These are phyloP conservation scores for Adelges cooleyi DNA, from an alignment of 1,140 invertebrate species.

Conservation along the genomic window DNA sequence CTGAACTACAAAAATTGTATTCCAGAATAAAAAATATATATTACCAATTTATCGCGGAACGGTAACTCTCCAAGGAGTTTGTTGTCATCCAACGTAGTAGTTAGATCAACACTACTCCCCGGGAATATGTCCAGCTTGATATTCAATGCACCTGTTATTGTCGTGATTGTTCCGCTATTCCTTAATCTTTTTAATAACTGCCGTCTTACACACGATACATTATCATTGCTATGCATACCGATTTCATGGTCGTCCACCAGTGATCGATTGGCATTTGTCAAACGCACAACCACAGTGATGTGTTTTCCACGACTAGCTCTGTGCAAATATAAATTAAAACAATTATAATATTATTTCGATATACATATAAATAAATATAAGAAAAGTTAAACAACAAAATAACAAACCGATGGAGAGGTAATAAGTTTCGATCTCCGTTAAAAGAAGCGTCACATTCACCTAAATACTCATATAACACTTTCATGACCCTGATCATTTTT, in stretches of 20 bases:
- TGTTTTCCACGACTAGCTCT: slow-evolving; percentile 83
- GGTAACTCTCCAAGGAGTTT: slow-evolving; percentile 62
- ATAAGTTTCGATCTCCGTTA: slow-evolving; percentile 74
- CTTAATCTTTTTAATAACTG: slow-evolving; percentile 11
- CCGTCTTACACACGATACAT: slow-evolving; percentile 55
- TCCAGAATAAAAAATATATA: too few species aligned
- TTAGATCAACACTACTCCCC: slow-evolving; percentile 15
- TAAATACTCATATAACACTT: slow-evolving; percentile 90
- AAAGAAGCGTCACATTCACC: slow-evolving; percentile 90
- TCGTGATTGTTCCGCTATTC: slow-evolving; percentile 5
- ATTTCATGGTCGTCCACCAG: slow-evolving; percentile 80
- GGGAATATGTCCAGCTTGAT: slow-evolving; percentile 17
- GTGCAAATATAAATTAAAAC: slow-evolving; percentile 33
- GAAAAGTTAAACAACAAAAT: not conserved
- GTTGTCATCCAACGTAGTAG: slow-evolving; percentile 4
- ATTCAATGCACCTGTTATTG: not conserved
- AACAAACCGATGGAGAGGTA: slow-evolving; percentile 67
- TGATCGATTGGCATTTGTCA: slow-evolving; percentile 78
- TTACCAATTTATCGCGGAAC: slow-evolving; percentile 81
- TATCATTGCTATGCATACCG: slow-evolving; percentile 88
- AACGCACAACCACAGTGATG: slow-evolving; percentile 71
- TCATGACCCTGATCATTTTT: slow-evolving; percentile 85
- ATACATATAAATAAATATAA: slow-evolving; percentile 10
- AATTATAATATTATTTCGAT: slow-evolving; percentile 20
- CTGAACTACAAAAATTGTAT: too few species aligned